Percentiles rank a stretch among this genome's conserved stretches.
phyloP scores from a whole-genome alignment of 2,113 vertebrate species.

The Myotis yumanensis region DNA sequence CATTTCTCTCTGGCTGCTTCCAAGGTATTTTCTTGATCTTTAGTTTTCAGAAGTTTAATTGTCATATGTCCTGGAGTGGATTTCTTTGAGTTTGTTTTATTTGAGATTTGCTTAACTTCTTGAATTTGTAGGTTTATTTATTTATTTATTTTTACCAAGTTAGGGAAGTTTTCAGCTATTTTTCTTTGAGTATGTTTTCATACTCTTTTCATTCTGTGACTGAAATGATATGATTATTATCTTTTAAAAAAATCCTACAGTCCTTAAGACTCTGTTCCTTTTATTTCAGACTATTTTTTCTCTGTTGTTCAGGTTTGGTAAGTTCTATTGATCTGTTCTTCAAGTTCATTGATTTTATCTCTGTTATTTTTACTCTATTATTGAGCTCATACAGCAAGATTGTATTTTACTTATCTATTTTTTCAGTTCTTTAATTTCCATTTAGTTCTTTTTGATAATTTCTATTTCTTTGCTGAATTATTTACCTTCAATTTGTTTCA shows the following conservation, averaged over 20 bases:
- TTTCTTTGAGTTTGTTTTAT: neutral
- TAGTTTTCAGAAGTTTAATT: neutral
- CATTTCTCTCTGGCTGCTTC: neutral
- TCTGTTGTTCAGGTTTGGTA: neutral
- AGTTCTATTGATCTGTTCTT: neutral
- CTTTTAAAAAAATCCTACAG: neutral
- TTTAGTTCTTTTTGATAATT: neutral
- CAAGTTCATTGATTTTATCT: neutral
- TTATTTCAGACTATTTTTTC: neutral
- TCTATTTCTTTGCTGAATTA: neutral
- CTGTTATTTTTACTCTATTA: neutral
- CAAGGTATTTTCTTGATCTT: neutral
- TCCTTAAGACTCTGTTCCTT: neutral
- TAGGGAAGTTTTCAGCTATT: neutral
- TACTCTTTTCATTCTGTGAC: neutral
- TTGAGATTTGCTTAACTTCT: neutral
- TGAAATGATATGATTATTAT: neutral
- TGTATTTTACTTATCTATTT: neutral
- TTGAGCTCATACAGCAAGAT: neutral
- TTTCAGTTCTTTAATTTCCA: neutral
- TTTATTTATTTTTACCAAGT: slow-evolving; percentile 2
- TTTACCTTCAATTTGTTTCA: slow-evolving; percentile 16
- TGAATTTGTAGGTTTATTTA: neutral
- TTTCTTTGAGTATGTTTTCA: slow-evolving; percentile 4
- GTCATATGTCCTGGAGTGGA: neutral